phyloP scores from a whole-genome alignment of 2,888 invertebrate species.

The Orthonevra nobilis region DNA sequence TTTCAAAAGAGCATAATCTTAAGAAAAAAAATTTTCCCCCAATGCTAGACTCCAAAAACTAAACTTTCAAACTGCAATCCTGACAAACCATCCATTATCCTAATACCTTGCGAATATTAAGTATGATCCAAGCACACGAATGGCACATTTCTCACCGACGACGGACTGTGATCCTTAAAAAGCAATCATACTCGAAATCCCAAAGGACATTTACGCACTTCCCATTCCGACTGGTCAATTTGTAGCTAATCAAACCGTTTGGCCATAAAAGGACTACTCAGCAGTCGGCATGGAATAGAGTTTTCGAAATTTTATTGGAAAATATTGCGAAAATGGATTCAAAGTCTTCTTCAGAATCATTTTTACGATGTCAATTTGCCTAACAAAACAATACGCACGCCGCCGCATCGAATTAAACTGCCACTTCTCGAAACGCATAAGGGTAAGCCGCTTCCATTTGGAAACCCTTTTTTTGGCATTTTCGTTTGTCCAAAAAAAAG shows the following conservation, averaged over 20 bases:
- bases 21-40: too few relatives aligned
- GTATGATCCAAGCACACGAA: neutral
- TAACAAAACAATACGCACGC: conserved; percentile 42
- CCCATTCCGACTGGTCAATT: conserved; percentile 26
- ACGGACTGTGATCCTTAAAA: conserved; percentile 9
- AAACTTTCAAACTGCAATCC: too few relatives aligned
- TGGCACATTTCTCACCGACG: conserved; percentile 3
- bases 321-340: conserved; percentile 62
- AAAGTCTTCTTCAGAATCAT: conserved; percentile 32
- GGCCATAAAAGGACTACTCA: conserved; percentile 48
- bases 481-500: neutral
- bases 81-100: too few relatives aligned
- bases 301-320: conserved; percentile 58
- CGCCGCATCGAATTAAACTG: conserved; percentile 46
- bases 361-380: conserved; percentile 55
- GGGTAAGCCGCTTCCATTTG: conserved; percentile 11
- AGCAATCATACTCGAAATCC: conserved; percentile 51
- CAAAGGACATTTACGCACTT: conserved; percentile 22
- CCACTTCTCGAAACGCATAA: conserved; percentile 19
- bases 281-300: conserved; percentile 28
- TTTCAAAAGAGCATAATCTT: too few relatives aligned
- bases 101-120: neutral
- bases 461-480: conserved; percentile 10
- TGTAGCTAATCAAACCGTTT: conserved; percentile 51
- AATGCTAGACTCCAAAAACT: too few relatives aligned